These are phyloP conservation scores for Dipodomys spectabilis DNA, from an alignment of 2,113 vertebrate genomes.

Conservation along the genomic window DNA sequence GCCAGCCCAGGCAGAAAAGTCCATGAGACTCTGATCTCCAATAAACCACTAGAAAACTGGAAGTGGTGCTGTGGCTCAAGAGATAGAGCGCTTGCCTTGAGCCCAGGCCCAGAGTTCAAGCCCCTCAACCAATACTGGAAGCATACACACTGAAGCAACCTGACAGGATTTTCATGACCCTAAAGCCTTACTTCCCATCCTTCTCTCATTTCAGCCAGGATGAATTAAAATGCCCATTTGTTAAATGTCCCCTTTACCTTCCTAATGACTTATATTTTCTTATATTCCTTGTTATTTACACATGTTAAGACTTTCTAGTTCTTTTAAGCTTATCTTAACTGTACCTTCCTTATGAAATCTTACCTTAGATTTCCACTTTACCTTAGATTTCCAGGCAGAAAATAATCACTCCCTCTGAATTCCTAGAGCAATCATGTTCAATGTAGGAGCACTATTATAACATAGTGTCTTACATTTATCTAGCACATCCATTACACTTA, in stretches of 20 bases:
- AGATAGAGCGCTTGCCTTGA: too few relatives aligned
- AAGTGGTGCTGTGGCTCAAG: too few relatives aligned
- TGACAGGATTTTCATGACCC: background rate
- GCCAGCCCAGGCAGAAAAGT: too few relatives aligned
- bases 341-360: background rate
- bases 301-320: background rate
- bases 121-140: too few relatives aligned
- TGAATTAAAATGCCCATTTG: background rate
- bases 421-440: background rate
- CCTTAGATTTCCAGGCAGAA: background rate
- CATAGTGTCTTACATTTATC: background rate
- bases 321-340: conserved; percentile 23
- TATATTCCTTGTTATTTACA: background rate
- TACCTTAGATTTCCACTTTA: background rate
- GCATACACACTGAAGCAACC: background rate
- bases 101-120: too few relatives aligned
- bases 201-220: background rate
- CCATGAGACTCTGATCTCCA: too few relatives aligned
- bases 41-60: too few relatives aligned
- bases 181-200: background rate
- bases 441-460: background rate
- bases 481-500: background rate
- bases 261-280: background rate
- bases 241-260: background rate
- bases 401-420: conserved; percentile 30